Evolutionary conservation across 2,888 invertebrate genomes (phyloP).

Genomic region (Zele albiditarsus): DNA sequence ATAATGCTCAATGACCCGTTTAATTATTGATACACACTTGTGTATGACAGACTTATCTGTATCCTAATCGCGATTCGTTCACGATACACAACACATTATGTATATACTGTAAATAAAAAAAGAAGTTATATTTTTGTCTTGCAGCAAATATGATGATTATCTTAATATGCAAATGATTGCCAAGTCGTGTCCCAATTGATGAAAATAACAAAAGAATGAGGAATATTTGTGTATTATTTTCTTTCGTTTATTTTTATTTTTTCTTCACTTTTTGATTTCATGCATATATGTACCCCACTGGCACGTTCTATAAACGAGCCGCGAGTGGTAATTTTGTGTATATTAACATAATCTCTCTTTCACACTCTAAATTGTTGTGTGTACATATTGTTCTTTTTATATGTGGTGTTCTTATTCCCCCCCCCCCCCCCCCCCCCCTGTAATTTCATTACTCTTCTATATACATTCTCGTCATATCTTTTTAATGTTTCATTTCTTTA

Average conservation of each 20-base stretch:
- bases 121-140: slow-evolving; percentile 35
- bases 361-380: slow-evolving; percentile 28
- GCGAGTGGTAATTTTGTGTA: slow-evolving; percentile 43
- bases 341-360: slow-evolving; percentile 39
- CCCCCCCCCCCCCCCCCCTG: too few species aligned
- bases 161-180: slow-evolving; percentile 20
- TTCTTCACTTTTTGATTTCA: slow-evolving; percentile 29
- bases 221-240: background rate
- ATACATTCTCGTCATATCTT: background rate
- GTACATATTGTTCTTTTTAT: background rate
- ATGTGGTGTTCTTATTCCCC: background rate
- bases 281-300: slow-evolving; percentile 43
- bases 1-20: slow-evolving; percentile 14
- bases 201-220: background rate
- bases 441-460: background rate
- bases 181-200: slow-evolving; percentile 59
- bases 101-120: slow-evolving; percentile 65
- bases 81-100: slow-evolving; percentile 43
- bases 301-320: slow-evolving; percentile 53
- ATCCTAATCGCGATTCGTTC: background rate
- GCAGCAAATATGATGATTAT: background rate
- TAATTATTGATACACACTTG: slow-evolving; percentile 7
- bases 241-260: slow-evolving; percentile 19
- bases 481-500: slow-evolving; percentile 5
- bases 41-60: background rate